Evolutionary conservation across 2,113 vertebrate species (phyloP).

Genomic region (Seriola aureovittata): DNA sequence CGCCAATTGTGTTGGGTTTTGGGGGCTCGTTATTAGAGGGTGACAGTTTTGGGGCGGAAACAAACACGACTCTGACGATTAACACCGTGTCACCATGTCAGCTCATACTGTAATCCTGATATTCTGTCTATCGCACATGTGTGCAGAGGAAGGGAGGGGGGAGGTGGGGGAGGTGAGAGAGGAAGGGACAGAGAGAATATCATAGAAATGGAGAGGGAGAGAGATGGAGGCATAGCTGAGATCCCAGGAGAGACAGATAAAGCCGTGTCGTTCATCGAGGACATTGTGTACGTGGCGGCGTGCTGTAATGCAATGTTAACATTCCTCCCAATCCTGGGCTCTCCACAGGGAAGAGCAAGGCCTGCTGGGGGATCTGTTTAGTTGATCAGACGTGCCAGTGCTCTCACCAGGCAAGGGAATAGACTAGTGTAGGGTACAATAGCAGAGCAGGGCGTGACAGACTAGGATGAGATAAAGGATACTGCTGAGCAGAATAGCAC

Average conservation of each 20-base stretch:
- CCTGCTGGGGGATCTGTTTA: slow-evolving; percentile 82
- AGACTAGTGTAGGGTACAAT: slow-evolving; percentile 64
- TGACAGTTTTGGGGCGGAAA: slow-evolving; percentile 84
- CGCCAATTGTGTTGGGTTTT: slow-evolving; percentile 78
- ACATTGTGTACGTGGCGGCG: slow-evolving; percentile 71
- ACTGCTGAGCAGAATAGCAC: slow-evolving; percentile 56
- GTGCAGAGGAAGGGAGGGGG: slow-evolving; percentile 60
- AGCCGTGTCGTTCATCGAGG: slow-evolving; percentile 77
- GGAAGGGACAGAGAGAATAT: slow-evolving; percentile 68
- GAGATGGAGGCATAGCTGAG: slow-evolving; percentile 58
- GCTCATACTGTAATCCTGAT: slow-evolving; percentile 83
- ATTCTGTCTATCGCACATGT: slow-evolving; percentile 81
- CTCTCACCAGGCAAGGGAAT: slow-evolving; percentile 66
- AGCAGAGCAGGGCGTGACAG: slow-evolving; percentile 68
- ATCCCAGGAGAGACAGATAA: slow-evolving; percentile 79
- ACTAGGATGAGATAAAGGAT: slow-evolving; percentile 69
- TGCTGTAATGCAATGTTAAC: slow-evolving; percentile 77
- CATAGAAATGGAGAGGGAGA: slow-evolving; percentile 59
- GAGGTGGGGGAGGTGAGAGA: slow-evolving; percentile 60
- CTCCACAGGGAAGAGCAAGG: slow-evolving; percentile 72
- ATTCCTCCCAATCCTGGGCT: slow-evolving; percentile 72
- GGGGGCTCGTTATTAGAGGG: slow-evolving; percentile 81
- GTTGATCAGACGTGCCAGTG: slow-evolving; percentile 77
- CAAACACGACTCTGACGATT: slow-evolving; percentile 82
- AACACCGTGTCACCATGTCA: slow-evolving; percentile 83